Percentiles rank a stretch among this genome's conserved stretches.
phyloP scores from a whole-genome alignment of 2,888 invertebrate genomes.

The Tetranychus truncatus region DNA sequence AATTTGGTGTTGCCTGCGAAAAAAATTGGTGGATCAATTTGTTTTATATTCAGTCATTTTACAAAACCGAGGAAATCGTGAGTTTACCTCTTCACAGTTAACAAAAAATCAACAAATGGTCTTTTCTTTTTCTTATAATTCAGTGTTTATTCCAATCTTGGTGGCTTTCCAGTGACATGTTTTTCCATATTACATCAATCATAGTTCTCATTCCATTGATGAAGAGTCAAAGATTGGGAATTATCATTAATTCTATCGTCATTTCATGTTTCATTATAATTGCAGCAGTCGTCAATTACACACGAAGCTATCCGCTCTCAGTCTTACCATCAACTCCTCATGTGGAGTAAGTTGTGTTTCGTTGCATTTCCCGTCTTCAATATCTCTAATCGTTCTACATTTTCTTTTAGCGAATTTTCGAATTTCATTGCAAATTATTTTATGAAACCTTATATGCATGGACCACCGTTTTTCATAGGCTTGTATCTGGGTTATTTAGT shows the following conservation, averaged over 20 bases:
- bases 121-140: not conserved
- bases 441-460: conserved; percentile 10
- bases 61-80: conserved; percentile 19
- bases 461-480: conserved; percentile 12
- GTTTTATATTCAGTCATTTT: conserved; percentile 17
- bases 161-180: conserved; percentile 21
- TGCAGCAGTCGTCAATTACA: too few relatives aligned
- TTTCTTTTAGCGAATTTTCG: conserved; percentile 3
- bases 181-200: conserved; percentile 10
- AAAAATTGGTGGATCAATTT: conserved; percentile 22
- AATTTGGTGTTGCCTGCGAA: conserved; percentile 4
- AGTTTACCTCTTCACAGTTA: not conserved
- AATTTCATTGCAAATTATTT: not conserved
- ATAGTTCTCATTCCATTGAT: too few relatives aligned
- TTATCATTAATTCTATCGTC: too few relatives aligned
- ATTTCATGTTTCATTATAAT: too few relatives aligned
- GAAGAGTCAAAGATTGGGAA: too few relatives aligned
- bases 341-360: too few relatives aligned
- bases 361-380: too few relatives aligned
- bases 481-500: conserved; percentile 13
- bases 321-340: too few relatives aligned
- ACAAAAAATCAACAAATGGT: not conserved
- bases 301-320: too few relatives aligned
- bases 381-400: not conserved
- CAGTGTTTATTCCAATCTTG: conserved; percentile 21